Evolutionary conservation across 2,113 vertebrate genomes (phyloP), one percentile per base, ranked within the genome.

Genomic region (Cisticola juncidis): DNA sequence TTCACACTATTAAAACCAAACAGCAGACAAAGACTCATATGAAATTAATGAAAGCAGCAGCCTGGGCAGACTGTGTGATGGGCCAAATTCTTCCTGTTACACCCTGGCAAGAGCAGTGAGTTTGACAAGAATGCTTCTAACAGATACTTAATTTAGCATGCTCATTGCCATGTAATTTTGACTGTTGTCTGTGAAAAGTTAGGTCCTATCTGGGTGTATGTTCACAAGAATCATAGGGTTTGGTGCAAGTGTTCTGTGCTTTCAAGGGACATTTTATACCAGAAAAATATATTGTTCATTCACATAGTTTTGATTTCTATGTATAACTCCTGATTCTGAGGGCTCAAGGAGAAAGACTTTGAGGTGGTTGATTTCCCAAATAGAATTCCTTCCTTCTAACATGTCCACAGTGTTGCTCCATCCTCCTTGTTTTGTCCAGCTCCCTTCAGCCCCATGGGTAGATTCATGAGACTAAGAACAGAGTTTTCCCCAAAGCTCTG

Each of bases 1-100:
- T 90, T 94, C 65, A 42, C 62, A 56, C 62, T 81, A 40, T 89
- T 96, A 95, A 95, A 97, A 81, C 77, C 83, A 94, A 92, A 83
- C 85, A 85, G 58, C n/a, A 91, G 86, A 68, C 51, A 53, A 94
- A 95, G 73, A 66, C 73, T 91, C 0, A 0, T 83, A 50, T 64
- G 35, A 90, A 94, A 97, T 92, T 66, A 94, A 86, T 71, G 42
- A 72, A 70, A 94, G 45, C 44, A 72, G 56, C 71, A 73, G 22
- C 69, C 42, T 86, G 88, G 54, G 36, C 86, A 71, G 65, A 44
- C 22, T 42, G 3, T 36, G 53, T 26, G 42, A 26, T 88, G 86
- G 86, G 40, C 47, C 86, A 86, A 26, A 95, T 92, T 92, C 77
- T 96, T 81, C 36, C 48, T 50, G 38, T 84, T 90, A 91, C 57